These are phyloP conservation scores for Felis catus DNA, from an alignment of 2,113 vertebrate species.

Conservation along the genomic window DNA sequence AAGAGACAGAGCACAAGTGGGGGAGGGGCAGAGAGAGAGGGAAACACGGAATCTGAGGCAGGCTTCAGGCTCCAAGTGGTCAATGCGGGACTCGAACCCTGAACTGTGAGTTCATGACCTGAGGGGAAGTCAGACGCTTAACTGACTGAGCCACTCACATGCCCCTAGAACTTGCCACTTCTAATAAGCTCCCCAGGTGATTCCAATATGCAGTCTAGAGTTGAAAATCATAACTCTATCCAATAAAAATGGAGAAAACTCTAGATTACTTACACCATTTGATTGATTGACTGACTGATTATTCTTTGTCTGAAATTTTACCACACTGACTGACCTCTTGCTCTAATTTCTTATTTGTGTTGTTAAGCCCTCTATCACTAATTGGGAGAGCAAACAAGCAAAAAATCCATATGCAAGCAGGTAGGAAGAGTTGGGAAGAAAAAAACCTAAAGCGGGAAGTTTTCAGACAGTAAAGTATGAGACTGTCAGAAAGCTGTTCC, in stretches of 20 bases:
- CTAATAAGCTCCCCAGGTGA: neutral
- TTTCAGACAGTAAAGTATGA: neutral
- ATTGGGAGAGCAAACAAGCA: neutral
- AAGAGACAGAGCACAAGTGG: too few species aligned
- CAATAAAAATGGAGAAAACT: neutral
- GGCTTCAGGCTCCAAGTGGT: too few species aligned
- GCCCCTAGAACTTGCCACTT: neutral
- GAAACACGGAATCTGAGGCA: too few species aligned
- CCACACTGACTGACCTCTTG: neutral
- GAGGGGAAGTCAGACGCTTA: too few species aligned
- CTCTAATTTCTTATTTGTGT: slow-evolving; percentile 19
- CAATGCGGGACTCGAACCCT: too few species aligned
- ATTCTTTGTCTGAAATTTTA: neutral
- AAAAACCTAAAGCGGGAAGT: neutral
- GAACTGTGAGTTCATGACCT: too few species aligned
- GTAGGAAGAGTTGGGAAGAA: neutral
- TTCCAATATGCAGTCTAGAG: neutral
- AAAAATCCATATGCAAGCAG: neutral
- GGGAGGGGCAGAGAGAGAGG: too few species aligned
- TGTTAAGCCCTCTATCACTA: neutral
- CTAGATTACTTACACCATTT: neutral
- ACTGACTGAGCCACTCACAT: too few species aligned
- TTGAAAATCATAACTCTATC: neutral
- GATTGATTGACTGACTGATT: neutral
- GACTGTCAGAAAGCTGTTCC: neutral